Base-by-base conservation (phyloP, 1,140 invertebrate species). In the Bathynomus jamesi region DNA sequence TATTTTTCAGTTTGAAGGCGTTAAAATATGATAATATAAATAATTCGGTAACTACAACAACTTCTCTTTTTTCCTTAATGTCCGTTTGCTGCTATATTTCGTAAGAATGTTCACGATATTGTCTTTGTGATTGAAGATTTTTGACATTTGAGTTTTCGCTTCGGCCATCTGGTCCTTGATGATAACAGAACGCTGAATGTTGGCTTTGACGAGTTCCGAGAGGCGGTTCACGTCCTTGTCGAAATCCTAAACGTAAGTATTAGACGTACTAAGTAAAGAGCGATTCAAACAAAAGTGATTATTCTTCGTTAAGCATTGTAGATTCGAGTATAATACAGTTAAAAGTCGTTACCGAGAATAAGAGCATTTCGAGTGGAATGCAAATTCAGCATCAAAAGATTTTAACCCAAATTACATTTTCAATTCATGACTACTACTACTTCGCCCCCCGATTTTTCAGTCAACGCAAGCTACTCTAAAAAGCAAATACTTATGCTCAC, bases 141-240 rank as follows among this genome's bases (percentile, higher is more conserved):
- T 90, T 78, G 93, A 87, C 61, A 97, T 88, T 80, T 94, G 91
- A 53, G 87, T 86, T 77, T 90, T 89, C 0, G 93, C 90, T 82
- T 97, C 95, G 76, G 87, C 85, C 81, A 97, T 90, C 72, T 95
- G 94, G 82, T 97, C 95, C 67, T 90, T 90, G 32, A 96, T 91
- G 61, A 96, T 89, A 85, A 91, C 93, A 81, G 93, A 94, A 62
- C 95, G 86, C 83, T 98, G 95, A 80, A 96, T 91, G 83, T 97
- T 97, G 40, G 93, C 89, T 83, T 91, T 92, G 17, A 93, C 87
- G 61, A 92, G 81, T 83, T 93, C 91, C 78, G 87, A 89, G 0
- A 91, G 84, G 71, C 88, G 84, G 81, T 91, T 89, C 21, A 91
- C 83, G 78, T 90, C 87, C 73, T 86, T 87, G 80, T 83, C 84